Base-by-base conservation (phyloP, 2,888 invertebrate species). In the Anoplius nigerrimus region DNA sequence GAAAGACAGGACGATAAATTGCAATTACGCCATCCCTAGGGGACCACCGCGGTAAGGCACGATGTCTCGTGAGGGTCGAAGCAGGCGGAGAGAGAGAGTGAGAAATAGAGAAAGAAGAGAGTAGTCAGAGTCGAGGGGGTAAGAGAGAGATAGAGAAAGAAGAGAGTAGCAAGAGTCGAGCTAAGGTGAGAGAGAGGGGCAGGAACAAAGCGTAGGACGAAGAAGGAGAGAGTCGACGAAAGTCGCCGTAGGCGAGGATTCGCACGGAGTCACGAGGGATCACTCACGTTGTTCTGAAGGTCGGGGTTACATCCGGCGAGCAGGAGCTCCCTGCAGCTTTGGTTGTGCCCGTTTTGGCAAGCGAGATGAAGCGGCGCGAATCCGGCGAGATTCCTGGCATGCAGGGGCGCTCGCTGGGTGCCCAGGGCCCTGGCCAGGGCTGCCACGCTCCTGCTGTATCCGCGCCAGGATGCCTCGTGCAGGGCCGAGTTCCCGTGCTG, bases 271-370 rank as follows among this genome's bases (percentile, higher is more conserved):
- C 34, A 34, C 11, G 45, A 22, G 21, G 59, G 48, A 56, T 72
- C 62, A 86, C 90, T 91, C 81, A 96, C 96, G 90, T 97, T 97
- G 87, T 98, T 98, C 89, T 96, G 96, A 68, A 95, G 90, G 88
- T 98, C 96, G 0, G 97, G 94, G 87, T 95, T 94, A 70, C 96
- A 95, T 0, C 95, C 96, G 0, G 96, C 95, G 80, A 97, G 92
- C 52, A 98, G 91, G 13, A 98, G 90, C 85, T 97, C 96, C 62
- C 98, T 89, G 82, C 96, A 95, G 78, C 96, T 95, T 90, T 98
- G 98, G 90, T 98, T 98, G 90, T 98, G 98, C 0, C 98, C 98
- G 89, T 97, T 97, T 91, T 98, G 98, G 82, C 97, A 97, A 69
- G 97, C 95, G 77, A 98, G 92, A 90, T 98, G 98, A 53, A 98